Base-by-base conservation (phyloP, 1,140 invertebrate genomes). In the Drosophila pandora region DNA sequence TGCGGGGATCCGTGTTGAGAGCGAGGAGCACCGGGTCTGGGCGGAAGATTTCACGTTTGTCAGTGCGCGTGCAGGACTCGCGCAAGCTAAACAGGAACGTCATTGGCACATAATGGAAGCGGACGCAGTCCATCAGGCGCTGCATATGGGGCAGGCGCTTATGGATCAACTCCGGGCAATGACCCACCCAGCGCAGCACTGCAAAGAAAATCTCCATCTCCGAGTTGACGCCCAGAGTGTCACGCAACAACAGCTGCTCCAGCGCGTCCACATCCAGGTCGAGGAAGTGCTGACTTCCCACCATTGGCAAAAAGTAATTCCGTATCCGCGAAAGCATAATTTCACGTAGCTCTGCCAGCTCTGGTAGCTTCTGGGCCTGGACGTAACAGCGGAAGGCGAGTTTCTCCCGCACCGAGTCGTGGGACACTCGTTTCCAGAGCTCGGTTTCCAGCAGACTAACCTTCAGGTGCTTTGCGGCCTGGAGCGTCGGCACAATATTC, bases 181-280 rank as follows among this genome's bases (percentile, higher is more conserved):
- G 34, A 2, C 58, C 54, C 7, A 79, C 39, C 76, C 77, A 79
- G 7, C 41, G 69, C 0, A 79, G 34, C 0, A 55, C 76, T 0
- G 76, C 21, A 12, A 61, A 78, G 32, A 79, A 73, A 1, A 79
- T 59, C 32, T 79, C 77, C 10, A 63, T 62, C 21, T 79, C 77
- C 3, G 54, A 49, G 32, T 79, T 79, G 2, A 79, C 77, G 0
- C 76, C 77, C 32, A 79, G 55, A 0, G 55, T 1, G 12, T 74
- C 55, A 12, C 13, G 55, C 0, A 10, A n/a, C 0, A 79, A 52
- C 2, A 79, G 1, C 0, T 30, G 0, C 2, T 55, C 12, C 6
- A 79, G 2, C 2, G 53, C 37, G 0, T 41, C 3, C 6, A 43
- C 13, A 2, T 32, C 7, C 1, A 79, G 41, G 0, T 49, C n/a